phyloP scores from a whole-genome alignment of 1,140 invertebrate species.

The Drosophila pandora region DNA sequence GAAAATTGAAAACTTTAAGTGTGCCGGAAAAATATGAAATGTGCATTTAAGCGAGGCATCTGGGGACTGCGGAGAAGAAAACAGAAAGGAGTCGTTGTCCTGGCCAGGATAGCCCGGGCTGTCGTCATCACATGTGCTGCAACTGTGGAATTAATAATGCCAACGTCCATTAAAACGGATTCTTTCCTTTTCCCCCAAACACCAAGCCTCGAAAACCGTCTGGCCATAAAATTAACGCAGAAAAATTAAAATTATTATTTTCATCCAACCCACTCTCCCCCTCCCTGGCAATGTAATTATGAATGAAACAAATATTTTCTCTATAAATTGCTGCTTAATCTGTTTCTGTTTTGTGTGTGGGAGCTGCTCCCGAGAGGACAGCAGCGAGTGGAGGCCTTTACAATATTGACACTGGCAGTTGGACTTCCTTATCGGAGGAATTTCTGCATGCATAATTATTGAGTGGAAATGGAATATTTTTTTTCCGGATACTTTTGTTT shows the following conservation, averaged over 20 bases:
- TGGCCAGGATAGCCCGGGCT: conserved; percentile 2
- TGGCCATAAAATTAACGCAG: conserved; percentile 69
- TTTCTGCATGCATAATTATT: conserved; percentile 37
- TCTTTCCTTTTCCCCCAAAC: conserved; percentile 11
- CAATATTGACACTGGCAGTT: conserved; percentile 58
- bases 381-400: conserved; percentile 18
- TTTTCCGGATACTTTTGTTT: neutral
- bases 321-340: conserved; percentile 59
- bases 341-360: conserved; percentile 13
- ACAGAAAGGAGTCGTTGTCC: conserved; percentile 22
- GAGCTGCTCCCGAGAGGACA: neutral
- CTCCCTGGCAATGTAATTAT: conserved; percentile 29
- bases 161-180: conserved; percentile 63
- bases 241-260: conserved; percentile 65
- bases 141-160: conserved; percentile 65
- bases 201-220: conserved; percentile 27
- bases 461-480: conserved; percentile 15
- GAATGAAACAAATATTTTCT: conserved; percentile 29
- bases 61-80: conserved; percentile 29
- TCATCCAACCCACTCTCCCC: conserved; percentile 1
- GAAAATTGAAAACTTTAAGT: conserved; percentile 73
- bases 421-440: conserved; percentile 46
- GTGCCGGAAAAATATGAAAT: conserved; percentile 66
- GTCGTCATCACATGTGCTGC: conserved; percentile 41
- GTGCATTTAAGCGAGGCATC: conserved; percentile 44